Evolutionary conservation across 30 jellyfish, hydroid and myxozoan species (phyloP).

Genomic region (Aurelia coerulea): DNA sequence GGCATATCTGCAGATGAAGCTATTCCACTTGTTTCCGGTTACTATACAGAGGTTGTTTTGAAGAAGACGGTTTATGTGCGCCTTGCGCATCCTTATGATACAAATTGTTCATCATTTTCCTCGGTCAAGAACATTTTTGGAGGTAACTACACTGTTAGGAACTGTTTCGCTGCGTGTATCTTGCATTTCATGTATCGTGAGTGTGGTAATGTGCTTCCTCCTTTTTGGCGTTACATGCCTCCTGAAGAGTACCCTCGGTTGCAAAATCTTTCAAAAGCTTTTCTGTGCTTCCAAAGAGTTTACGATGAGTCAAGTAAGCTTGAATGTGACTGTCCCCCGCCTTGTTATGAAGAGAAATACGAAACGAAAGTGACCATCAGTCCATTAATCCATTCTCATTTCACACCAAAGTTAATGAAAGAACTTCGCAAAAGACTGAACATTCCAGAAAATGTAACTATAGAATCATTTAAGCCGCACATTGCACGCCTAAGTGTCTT

Average conservation of each 20-base stretch:
- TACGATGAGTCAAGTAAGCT: too few species aligned
- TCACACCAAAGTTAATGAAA: background rate
- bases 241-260: too few species aligned
- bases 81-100: background rate
- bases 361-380: slow-evolving; percentile 2
- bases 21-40: slow-evolving; percentile 11
- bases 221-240: too few species aligned
- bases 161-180: slow-evolving; percentile 7
- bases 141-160: background rate
- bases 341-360: slow-evolving; percentile 28
- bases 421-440: slow-evolving; percentile 6
- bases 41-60: slow-evolving; percentile 14
- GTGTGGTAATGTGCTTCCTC: background rate
- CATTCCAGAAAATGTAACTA: background rate
- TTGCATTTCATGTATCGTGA: background rate
- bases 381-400: slow-evolving; percentile 4
- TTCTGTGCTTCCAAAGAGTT: too few species aligned
- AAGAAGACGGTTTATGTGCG: background rate
- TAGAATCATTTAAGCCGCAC: slow-evolving; percentile 16
- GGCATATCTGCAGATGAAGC: background rate
- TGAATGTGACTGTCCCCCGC: slow-evolving; percentile 38
- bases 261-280: too few species aligned
- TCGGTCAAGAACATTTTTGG: background rate
- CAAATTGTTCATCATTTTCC: slow-evolving; percentile 13
- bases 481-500: slow-evolving; percentile 4